Evolutionary conservation across 2,888 invertebrate genomes (phyloP), one percentile per base, ranked within the genome.

Genomic region (Athalia circularis): DNA sequence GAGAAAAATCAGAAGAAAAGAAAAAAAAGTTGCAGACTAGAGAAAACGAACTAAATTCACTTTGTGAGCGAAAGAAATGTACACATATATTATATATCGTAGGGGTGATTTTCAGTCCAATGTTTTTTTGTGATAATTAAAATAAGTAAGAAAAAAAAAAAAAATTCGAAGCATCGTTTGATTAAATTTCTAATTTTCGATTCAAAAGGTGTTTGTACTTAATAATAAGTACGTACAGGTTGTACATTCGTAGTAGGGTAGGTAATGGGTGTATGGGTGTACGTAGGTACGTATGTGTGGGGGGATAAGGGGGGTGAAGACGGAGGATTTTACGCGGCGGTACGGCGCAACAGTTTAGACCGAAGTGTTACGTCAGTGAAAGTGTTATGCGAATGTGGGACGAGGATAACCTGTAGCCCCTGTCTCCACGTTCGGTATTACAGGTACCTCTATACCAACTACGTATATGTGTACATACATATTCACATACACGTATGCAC

Each of bases 351-450:
- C 87, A 89, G 88, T 90, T 89, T 89, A 89, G 88, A 89, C 86
- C 85, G 86, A 88, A 87, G 89, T 88, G 89, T 90, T 90, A 90
- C 90, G 89, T 90, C 90, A 90, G 90, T 90, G 90, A 90, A 90
- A 90, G 90, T 89, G 89, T 90, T 90, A 90, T 90, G 88, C 89
- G 89, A 86, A 90, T 90, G 88, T 90, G 89, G 90, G 90, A 89
- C 90, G 90, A 90, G 90, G 90, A 89, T 90, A 90, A 90, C 90
- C 88, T 89, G 90, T 89, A 89, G 87, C 87, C 88, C 79, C 88
- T 88, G 89, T 88, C 89, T 88, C 88, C 85, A 83, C 85, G 85
- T 82, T 80, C 81, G 81, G 74, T 75, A 62, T 75, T 75, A 75
- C 74, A 75, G 62, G 43, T 68, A 68, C 74, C 62, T 43, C 8